Conservation (phyloP, 2,113 vertebrate species). For the Coptodon rendalli region DNA sequence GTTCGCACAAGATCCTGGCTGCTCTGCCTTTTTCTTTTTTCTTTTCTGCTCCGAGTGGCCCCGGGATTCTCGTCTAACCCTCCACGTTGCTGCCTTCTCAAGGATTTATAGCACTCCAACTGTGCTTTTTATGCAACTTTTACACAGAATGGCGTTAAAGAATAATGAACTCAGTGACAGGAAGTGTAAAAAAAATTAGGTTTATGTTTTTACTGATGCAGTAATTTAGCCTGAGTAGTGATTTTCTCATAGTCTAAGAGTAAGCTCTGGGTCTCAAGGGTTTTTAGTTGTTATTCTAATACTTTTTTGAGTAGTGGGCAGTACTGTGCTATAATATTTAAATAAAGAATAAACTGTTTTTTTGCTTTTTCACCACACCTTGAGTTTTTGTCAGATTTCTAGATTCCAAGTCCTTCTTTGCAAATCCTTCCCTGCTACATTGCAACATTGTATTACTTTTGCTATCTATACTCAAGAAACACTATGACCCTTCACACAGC, state of each 20-base stretch:
- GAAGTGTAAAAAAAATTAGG: not conserved
- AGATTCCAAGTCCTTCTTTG: not conserved
- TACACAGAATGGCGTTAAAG: not conserved
- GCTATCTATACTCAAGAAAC: not conserved
- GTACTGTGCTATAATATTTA: not conserved
- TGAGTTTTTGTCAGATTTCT: not conserved
- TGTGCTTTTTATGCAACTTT: not conserved
- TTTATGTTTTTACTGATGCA: not conserved
- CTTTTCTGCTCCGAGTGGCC: not conserved
- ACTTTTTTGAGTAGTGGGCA: not conserved
- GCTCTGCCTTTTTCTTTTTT: conserved; percentile 9
- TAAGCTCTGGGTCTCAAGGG: not conserved
- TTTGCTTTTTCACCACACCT: not conserved
- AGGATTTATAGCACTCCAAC: not conserved
- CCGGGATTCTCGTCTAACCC: not conserved
- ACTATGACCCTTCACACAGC: conserved; percentile 1
- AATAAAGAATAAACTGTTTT: not conserved
- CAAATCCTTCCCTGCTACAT: not conserved
- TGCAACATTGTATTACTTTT: not conserved
- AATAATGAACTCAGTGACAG: not conserved
- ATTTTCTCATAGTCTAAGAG: not conserved
- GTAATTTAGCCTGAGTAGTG: not conserved
- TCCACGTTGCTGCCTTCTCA: not conserved
- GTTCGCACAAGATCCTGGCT: conserved; percentile 28
- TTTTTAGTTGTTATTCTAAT: not conserved